Base-by-base conservation (phyloP, 2,888 invertebrate species). In the Acleris holmiana region DNA sequence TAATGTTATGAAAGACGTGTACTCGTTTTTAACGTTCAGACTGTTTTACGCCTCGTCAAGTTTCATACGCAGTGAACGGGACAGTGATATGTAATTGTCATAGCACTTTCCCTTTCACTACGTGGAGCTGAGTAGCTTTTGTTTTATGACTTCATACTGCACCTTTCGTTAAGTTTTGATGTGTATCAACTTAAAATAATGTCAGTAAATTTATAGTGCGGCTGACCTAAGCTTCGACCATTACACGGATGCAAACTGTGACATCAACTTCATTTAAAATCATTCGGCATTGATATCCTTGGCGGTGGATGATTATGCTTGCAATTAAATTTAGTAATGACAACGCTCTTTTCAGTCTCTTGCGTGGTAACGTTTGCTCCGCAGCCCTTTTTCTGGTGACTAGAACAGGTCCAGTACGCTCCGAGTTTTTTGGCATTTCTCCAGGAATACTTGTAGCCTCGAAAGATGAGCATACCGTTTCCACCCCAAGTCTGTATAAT, bases 391-490 rank as follows among this genome's bases (percentile, higher is more conserved):
- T 88, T 88, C 13, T 83, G 82, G 53, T 88, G 88, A 69, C 84
- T 86, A 10, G 89, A 88, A 66, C 88, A 89, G 0, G 87, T 89
- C 88, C 88, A 89, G 57, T 86, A 85, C 29, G 75, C 80, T 1
- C 88, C 57, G 61, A 79, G 80, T 66, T 79, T 82, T 13, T 55
- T 69, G 15, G 41, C 21, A 67, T 87, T 87, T 15, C 86, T 73
- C 80, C 83, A 82, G 0, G 88, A 85, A 62, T 82, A 88, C 1
- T 84, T 88, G 66, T 86, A 88, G 0, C 83, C 82, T 5, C 76
- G 74, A 51, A 80, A 87, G 0, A 79, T 70, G 35, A 88, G 68
- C 75, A 86, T 78, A 0, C 87, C 84, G 17, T 76, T 75, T 6
- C 79, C 77, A 29, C 76, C 71, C 69, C 71, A 80, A n/a, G 86